Percentiles rank a stretch among this genome's conserved stretches.
Conservation (phyloP, 1,140 invertebrate species). For the Euglossa dilemma region DNA sequence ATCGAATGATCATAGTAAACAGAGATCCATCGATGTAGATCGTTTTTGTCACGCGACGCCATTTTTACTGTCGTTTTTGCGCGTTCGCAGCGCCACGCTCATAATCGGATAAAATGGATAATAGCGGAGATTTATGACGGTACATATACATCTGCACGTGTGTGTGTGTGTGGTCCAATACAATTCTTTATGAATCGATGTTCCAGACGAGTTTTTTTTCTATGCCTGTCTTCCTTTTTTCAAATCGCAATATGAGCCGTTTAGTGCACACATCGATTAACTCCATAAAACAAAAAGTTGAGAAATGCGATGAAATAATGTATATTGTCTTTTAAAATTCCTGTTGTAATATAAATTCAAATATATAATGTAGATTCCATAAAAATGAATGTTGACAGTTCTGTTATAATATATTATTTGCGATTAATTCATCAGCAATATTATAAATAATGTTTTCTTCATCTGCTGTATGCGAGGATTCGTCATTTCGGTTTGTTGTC, state of each 20-base stretch:
- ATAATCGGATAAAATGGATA: conserved; percentile 21
- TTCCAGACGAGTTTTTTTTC: neutral
- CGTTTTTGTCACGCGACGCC: neutral
- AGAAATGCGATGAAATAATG: too few relatives aligned
- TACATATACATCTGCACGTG: neutral
- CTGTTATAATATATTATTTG: too few relatives aligned
- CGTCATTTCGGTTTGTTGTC: too few relatives aligned
- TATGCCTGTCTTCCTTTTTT: neutral
- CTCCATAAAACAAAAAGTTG: too few relatives aligned
- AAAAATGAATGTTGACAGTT: too few relatives aligned
- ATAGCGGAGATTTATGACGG: neutral
- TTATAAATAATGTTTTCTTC: too few relatives aligned
- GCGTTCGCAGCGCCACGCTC: neutral
- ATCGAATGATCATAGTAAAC: neutral
- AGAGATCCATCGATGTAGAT: neutral
- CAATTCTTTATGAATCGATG: neutral
- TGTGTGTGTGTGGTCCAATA: neutral
- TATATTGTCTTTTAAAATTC: too few relatives aligned
- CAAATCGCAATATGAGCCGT: neutral
- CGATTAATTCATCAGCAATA: too few relatives aligned
- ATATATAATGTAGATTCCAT: too few relatives aligned
- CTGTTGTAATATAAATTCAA: too few relatives aligned
- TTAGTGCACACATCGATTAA: neutral
- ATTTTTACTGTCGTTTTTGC: conserved; percentile 2
- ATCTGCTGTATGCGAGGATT: too few relatives aligned